Conservation (phyloP, 2,888 invertebrate genomes). For the Mechanitis mazaeus region DNA sequence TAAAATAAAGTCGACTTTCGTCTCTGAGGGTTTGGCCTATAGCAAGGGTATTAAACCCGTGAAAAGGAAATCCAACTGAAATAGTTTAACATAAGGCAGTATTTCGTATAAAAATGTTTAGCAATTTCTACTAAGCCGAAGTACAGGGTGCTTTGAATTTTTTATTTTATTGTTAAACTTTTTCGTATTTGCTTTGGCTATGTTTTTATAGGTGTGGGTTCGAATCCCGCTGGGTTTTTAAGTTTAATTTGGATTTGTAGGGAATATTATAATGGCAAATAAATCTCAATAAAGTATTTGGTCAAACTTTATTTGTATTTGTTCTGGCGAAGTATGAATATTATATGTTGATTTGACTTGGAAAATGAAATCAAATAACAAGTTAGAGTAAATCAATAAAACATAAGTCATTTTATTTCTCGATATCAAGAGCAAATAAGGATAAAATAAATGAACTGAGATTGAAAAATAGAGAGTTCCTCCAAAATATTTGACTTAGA, state of each 20-base stretch:
- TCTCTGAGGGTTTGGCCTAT: slow-evolving; percentile 5
- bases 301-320: too few species aligned
- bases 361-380: too few species aligned
- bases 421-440: too few species aligned
- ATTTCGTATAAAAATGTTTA: slow-evolving; percentile 10
- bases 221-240: slow-evolving; percentile 1
- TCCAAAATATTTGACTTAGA: too few species aligned
- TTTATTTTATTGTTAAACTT: slow-evolving; percentile 31
- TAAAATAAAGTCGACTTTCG: slow-evolving; percentile 22
- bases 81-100: neutral
- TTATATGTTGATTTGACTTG: too few species aligned
- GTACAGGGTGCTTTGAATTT: slow-evolving; percentile 33
- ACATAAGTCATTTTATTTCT: too few species aligned
- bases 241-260: neutral
- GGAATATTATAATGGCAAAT: slow-evolving; percentile 2
- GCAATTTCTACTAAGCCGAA: slow-evolving; percentile 27
- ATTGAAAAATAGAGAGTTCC: too few species aligned
- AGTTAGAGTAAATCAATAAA: too few species aligned
- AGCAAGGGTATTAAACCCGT: neutral
- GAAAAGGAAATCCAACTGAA: neutral
- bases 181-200: slow-evolving; percentile 23
- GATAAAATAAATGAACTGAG: too few species aligned
- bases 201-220: slow-evolving; percentile 13
- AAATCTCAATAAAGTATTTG: neutral
- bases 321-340: too few species aligned